Percentiles rank a stretch among this genome's conserved stretches.
phyloP scores from a whole-genome alignment of 2,797 vertebrate species.

The Phaenicophaeus curvirostris region DNA sequence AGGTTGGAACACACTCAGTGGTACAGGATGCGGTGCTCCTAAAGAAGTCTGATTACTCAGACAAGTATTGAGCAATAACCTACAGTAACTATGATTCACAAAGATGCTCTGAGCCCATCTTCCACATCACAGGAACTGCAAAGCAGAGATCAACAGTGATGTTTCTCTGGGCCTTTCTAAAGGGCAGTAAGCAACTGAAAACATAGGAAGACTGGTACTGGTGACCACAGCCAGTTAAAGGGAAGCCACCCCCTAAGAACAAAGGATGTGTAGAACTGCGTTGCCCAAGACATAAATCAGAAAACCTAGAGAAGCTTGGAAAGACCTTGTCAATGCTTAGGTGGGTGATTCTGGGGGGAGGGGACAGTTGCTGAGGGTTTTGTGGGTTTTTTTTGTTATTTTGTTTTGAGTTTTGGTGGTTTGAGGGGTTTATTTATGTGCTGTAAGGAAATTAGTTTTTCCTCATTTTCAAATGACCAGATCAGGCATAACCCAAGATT shows the following conservation, averaged over 20 bases:
- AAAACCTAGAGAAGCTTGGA: neutral
- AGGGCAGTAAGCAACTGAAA: neutral
- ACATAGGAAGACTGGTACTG: neutral
- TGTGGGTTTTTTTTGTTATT: no score
- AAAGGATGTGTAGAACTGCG: neutral
- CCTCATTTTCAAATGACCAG: neutral
- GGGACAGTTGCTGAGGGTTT: no score
- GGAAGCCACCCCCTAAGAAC: neutral
- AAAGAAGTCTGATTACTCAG: constrained; percentile 39
- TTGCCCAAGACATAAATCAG: neutral
- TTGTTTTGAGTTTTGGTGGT: neutral
- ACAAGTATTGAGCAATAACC: constrained; percentile 39
- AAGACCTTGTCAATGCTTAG: neutral
- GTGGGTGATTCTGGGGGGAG: neutral
- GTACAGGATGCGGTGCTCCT: neutral
- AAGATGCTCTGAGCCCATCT: constrained; percentile 2
- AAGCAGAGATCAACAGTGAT: neutral
- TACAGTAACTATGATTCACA: constrained; percentile 61
- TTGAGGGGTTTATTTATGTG: neutral
- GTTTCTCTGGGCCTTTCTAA: neutral
- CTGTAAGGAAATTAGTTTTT: neutral
- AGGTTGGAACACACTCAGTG: neutral
- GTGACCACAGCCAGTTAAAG: neutral
- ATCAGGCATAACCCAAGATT: neutral
- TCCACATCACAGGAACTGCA: constrained; percentile 22